phyloP scores from a whole-genome alignment of 2,888 invertebrate species.

The Congeria kusceri region DNA sequence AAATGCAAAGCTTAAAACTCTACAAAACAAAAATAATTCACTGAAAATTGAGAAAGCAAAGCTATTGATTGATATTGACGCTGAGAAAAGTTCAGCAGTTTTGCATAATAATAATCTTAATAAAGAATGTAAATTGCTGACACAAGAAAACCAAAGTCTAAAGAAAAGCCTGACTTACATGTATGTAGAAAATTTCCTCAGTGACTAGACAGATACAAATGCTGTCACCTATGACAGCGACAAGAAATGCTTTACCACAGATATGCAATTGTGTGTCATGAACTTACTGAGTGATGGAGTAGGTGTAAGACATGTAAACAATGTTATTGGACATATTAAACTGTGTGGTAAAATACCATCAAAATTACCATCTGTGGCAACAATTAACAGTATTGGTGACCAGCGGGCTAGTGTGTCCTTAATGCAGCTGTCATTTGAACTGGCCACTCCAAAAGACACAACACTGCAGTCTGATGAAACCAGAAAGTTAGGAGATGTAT shows the following conservation, averaged over 20 bases:
- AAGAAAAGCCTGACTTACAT: too few species aligned
- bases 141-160: too few species aligned
- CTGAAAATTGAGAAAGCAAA: too few species aligned
- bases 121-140: too few species aligned
- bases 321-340: background rate
- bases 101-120: too few species aligned
- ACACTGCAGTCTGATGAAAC: constrained; percentile 1
- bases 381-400: constrained; percentile 5
- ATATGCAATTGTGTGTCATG: background rate
- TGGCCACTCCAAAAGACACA: background rate
- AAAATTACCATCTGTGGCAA: constrained; percentile 2
- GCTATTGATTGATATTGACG: too few species aligned
- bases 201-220: too few species aligned
- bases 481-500: background rate
- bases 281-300: constrained; percentile 12
- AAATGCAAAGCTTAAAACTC: too few species aligned
- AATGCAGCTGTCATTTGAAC: background rate
- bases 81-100: too few species aligned
- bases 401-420: background rate
- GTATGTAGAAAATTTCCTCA: too few species aligned
- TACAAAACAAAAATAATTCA: too few species aligned
- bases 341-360: constrained; percentile 1
- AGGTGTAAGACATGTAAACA: constrained; percentile 6
- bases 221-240: background rate
- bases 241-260: background rate